phyloP scores from a whole-genome alignment of 2,113 vertebrate genomes.

The Odontesthes bonariensis region DNA sequence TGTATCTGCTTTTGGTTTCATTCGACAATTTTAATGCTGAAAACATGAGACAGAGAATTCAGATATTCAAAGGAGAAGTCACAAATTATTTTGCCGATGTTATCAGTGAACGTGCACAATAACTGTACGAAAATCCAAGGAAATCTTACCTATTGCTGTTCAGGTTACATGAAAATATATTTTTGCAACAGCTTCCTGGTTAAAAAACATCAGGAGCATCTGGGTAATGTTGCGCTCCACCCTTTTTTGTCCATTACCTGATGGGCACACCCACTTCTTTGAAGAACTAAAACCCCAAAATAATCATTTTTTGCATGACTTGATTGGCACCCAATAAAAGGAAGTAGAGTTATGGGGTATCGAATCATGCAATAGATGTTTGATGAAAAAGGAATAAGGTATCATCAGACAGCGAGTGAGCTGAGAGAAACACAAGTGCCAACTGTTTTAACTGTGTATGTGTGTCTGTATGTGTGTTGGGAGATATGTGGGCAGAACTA shows the following conservation, averaged over 20 bases:
- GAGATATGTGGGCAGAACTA: background rate
- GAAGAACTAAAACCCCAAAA: background rate
- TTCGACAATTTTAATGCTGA: too few species aligned
- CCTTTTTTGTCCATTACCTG: background rate
- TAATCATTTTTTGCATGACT: background rate
- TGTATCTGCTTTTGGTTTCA: too few species aligned
- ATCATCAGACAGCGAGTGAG: background rate
- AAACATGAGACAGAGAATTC: too few species aligned
- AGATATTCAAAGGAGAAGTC: too few species aligned
- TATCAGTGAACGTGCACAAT: too few species aligned
- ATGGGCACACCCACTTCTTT: background rate
- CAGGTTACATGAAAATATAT: background rate
- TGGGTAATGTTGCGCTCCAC: too few species aligned
- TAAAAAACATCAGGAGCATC: background rate
- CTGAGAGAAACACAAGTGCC: too few species aligned
- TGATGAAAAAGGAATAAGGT: slow-evolving; percentile 12
- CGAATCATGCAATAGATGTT: background rate
- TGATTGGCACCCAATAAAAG: background rate
- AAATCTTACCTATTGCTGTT: too few species aligned
- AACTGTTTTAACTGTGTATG: too few species aligned
- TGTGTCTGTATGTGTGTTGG: background rate
- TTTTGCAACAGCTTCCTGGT: background rate
- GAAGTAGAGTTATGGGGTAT: slow-evolving; percentile 14
- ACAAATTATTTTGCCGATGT: too few species aligned
- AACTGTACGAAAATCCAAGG: too few species aligned